phyloP scores from a whole-genome alignment of 35 echinoderm and acorn worm species.

The Lytechinus pictus region DNA sequence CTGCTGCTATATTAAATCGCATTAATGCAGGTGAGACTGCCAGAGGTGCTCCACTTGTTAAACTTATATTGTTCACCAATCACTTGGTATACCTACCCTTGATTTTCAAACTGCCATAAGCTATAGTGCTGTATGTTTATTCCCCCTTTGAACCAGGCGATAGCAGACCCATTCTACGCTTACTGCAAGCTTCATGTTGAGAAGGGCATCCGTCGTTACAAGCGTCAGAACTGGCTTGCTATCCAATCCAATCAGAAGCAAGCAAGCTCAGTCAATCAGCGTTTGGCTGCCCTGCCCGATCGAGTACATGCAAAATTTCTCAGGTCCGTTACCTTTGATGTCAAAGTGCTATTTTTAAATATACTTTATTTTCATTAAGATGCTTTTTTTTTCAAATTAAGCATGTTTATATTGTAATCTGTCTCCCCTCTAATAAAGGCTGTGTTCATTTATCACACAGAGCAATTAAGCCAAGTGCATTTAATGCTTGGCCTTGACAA shows the following conservation, averaged over 20 bases:
- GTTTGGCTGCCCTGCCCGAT: constrained; percentile 9
- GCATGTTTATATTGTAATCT: too few relatives aligned
- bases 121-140: neutral
- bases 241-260: constrained; percentile 79
- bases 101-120: neutral
- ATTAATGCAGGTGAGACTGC: too few relatives aligned
- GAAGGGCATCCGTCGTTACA: constrained; percentile 78
- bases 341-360: too few relatives aligned
- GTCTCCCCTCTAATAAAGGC: too few relatives aligned
- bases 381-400: too few relatives aligned
- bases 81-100: neutral
- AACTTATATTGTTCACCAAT: neutral
- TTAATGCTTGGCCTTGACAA: too few relatives aligned
- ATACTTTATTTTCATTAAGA: too few relatives aligned
- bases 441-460: too few relatives aligned
- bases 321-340: neutral
- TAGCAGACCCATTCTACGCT: constrained; percentile 97
- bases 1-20: too few relatives aligned
- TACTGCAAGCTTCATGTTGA: constrained; percentile 99
- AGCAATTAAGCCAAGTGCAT: too few relatives aligned
- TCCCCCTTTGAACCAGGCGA: constrained; percentile 69
- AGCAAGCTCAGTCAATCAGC: constrained; percentile 50
- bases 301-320: constrained; percentile 30
- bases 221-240: constrained; percentile 92
- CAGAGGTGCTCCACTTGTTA: too few relatives aligned